These are phyloP conservation scores for Muntiacus reevesi DNA, from an alignment of 2,113 vertebrate genomes.

Conservation along the genomic window DNA sequence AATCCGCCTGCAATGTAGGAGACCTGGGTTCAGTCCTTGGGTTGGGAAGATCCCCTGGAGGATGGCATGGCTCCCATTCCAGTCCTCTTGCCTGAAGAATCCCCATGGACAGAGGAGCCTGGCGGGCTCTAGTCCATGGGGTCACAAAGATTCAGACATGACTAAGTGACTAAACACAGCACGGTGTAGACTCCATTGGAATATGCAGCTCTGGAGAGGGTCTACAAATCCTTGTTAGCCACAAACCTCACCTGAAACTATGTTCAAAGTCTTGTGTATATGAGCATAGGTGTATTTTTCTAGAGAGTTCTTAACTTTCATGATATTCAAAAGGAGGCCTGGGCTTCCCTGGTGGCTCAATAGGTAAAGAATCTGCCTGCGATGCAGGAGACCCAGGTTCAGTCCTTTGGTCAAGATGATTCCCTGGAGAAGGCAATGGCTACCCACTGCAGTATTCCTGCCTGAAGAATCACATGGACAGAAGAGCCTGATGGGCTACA, in stretches of 20 bases:
- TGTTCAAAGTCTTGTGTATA: background rate
- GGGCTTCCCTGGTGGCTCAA: background rate
- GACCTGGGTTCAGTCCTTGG: background rate
- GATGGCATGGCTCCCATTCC: background rate
- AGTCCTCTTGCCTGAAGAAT: background rate
- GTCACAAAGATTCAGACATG: background rate
- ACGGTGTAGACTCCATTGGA: too few relatives aligned
- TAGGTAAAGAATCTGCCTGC: background rate
- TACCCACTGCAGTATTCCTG: background rate
- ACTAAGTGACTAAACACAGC: background rate
- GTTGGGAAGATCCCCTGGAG: background rate
- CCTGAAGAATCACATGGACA: background rate
- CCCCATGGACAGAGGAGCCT: background rate
- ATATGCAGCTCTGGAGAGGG: too few relatives aligned
- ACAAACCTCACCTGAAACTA: background rate
- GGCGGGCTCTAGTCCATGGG: background rate
- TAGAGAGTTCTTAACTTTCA: background rate
- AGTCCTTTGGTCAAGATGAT: background rate
- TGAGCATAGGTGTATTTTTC: background rate
- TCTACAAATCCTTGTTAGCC: background rate
- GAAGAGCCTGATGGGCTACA: background rate
- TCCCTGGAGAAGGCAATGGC: background rate
- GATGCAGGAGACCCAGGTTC: background rate
- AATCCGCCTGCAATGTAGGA: background rate
- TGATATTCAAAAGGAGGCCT: background rate